phyloP scores from a whole-genome alignment of 2,888 invertebrate genomes.

The Hypolimnas misippus region DNA sequence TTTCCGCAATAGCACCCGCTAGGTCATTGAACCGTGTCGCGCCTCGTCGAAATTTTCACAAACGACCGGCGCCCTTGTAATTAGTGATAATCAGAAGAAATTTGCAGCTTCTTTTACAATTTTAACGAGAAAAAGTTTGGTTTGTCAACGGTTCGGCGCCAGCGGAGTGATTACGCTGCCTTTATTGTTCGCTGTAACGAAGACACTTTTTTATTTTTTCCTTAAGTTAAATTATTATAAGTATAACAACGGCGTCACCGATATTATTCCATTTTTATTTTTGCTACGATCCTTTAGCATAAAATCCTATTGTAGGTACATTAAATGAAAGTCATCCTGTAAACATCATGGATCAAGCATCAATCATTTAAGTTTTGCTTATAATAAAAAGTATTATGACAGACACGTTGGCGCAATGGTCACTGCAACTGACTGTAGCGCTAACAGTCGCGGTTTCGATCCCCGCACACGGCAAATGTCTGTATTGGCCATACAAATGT shows the following conservation, averaged over 20 bases:
- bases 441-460: no score
- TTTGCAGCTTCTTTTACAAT: constrained; percentile 57
- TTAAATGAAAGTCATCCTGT: neutral
- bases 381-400: no score
- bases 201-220: constrained; percentile 8
- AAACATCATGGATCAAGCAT: no score
- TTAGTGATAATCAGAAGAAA: constrained; percentile 74
- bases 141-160: constrained; percentile 43
- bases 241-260: neutral
- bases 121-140: constrained; percentile 60
- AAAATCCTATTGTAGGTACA: neutral
- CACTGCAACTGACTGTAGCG: no score
- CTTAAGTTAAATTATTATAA: constrained; percentile 9
- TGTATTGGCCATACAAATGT: no score
- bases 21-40: constrained; percentile 69
- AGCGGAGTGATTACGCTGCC: constrained; percentile 34
- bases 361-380: no score
- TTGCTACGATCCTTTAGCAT: neutral
- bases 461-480: no score
- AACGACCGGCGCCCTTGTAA: constrained; percentile 61
- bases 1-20: constrained; percentile 57
- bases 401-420: no score
- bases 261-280: neutral
- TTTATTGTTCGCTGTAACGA: constrained; percentile 25
- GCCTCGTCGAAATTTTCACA: constrained; percentile 58